phyloP scores from a whole-genome alignment of 2,797 vertebrate species.

The Acridotheres tristis region DNA sequence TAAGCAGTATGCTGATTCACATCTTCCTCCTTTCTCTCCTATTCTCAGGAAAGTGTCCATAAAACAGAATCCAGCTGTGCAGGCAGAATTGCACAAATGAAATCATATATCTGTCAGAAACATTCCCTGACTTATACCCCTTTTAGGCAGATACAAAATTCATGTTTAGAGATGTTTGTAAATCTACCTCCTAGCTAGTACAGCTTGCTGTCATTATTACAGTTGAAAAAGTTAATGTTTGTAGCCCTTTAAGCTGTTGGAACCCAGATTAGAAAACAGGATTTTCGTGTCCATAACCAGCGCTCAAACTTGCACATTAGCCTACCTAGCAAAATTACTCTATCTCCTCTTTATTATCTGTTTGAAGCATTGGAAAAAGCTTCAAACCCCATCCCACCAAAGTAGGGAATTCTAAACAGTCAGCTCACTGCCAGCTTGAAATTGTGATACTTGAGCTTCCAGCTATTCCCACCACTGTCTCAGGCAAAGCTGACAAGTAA shows the following conservation, averaged over 20 bases:
- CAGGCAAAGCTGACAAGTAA: neutral
- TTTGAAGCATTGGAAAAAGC: neutral
- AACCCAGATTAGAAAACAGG: neutral
- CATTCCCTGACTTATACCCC: neutral
- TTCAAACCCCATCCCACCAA: accelerated
- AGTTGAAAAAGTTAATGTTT: neutral
- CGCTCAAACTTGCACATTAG: neutral
- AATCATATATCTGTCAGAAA: neutral
- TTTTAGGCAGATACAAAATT: neutral
- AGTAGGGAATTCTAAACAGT: neutral
- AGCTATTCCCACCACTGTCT: neutral
- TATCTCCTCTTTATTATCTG: neutral
- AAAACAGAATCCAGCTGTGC: neutral
- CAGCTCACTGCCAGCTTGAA: neutral
- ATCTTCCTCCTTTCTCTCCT: neutral
- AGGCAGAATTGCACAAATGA: neutral
- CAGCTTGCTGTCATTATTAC: neutral
- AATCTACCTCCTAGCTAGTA: neutral
- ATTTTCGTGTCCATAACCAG: neutral
- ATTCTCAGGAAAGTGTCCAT: neutral
- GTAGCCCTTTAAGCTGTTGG: neutral
- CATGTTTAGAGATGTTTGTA: neutral
- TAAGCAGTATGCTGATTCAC: neutral
- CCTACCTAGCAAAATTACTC: neutral
- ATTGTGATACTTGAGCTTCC: neutral